Base-by-base conservation (phyloP, 2,797 vertebrate species). In the Apogon hyalosoma region DNA sequence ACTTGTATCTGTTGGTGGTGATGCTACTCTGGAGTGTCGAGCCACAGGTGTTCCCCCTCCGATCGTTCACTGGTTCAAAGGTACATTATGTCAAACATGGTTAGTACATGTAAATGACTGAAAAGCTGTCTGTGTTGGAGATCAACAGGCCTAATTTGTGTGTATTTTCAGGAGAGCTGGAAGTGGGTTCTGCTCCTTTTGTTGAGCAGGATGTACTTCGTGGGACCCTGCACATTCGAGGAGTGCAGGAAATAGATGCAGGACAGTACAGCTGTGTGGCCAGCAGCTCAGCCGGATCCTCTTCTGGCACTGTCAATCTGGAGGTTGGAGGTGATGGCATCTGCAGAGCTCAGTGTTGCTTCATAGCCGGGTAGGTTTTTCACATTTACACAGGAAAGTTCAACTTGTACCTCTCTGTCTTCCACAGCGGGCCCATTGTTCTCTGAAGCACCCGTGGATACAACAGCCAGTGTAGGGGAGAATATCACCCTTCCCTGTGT, bases 41-140 rank as follows among this genome's bases (percentile, higher is more conserved):
- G 91, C 84, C 0, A 87, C 88, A 0, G 97, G 97, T 10, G 47
- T 87, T 0, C 96, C 97, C 3, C 76, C 84, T 0, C 96, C 97
- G 5, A 84, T 88, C 1, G 16, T 98, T 6, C 74, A 69, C 14
- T 98, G 97, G 97, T 95, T 94, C 84, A 96, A 95, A 96, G 96
- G 97, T 97, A 80, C 75, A 63, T 8, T 38, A 2, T 48, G 46
- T 65, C 41, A 76, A 65, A 70, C 73, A 38, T 19, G 24, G n/a
- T 11, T 1, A 18, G 11, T 16, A 14, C 38, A 12, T 45, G 21
- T 40, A 51, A 41, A 14, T 3, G 4, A 6, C 10, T 31, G 11
- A 28, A 10, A 1, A 48, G 19, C 39, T 57, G 24, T 50, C n/a
- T 5, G 28, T 36, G 15, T 40, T 18, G 14, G 24, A 79, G 49